Evolutionary conservation across 2,797 vertebrate species (phyloP).

Genomic region (Hyperoplus lanceolatus): DNA sequence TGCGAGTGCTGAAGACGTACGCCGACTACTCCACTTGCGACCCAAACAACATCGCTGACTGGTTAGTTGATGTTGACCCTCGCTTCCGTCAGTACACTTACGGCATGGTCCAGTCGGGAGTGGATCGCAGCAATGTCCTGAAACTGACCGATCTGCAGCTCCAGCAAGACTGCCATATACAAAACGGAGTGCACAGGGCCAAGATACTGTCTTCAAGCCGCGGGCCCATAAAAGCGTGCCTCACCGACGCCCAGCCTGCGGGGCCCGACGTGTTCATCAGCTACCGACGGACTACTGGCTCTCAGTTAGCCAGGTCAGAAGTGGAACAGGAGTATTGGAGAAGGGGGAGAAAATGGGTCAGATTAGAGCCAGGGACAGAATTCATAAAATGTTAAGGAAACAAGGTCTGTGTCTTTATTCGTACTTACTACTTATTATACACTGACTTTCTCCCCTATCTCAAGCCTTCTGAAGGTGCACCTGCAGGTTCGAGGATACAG

Average conservation of each 20-base stretch:
- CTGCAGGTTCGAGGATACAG: conserved; percentile 96
- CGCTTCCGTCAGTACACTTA: conserved; percentile 97
- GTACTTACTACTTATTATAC: not conserved
- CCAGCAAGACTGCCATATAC: conserved; percentile 89
- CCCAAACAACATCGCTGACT: conserved; percentile 96
- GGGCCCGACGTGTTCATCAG: conserved; percentile 98
- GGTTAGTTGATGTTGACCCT: conserved; percentile 92
- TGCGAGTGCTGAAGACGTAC: conserved; percentile 94
- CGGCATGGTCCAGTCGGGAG: conserved; percentile 91
- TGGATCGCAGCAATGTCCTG: conserved; percentile 89
- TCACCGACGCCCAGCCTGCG: conserved; percentile 81
- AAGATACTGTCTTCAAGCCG: conserved; percentile 89
- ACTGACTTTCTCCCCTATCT: not conserved
- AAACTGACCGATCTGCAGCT: conserved; percentile 94
- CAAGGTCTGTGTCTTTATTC: not conserved
- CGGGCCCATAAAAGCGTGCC: conserved; percentile 85
- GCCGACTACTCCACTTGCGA: conserved; percentile 97
- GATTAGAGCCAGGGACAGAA: not conserved
- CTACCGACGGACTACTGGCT: conserved; percentile 94
- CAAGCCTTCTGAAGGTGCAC: conserved; percentile 96
- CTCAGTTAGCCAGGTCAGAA: conserved; percentile 95
- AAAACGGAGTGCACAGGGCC: conserved; percentile 91
- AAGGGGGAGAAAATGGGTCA: not conserved
- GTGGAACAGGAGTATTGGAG: not conserved
- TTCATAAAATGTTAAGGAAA: not conserved